A percentile compares a stretch with the other conserved stretches of the same genome.
phyloP scores from a whole-genome alignment of 1,140 invertebrate species.

The Arion vulgaris region DNA sequence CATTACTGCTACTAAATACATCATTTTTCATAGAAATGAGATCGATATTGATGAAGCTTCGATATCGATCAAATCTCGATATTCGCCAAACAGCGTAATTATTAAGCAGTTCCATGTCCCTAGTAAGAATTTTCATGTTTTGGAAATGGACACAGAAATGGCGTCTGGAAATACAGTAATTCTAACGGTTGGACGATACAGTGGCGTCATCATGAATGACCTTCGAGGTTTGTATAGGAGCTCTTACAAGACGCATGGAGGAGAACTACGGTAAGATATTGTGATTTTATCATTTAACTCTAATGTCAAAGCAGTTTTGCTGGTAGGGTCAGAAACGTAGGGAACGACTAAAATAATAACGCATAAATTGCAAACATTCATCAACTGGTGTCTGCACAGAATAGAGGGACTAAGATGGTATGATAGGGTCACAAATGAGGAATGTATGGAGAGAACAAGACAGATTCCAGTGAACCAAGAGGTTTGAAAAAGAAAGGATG shows the following conservation, averaged over 20 bases:
- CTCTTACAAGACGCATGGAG: slow-evolving; percentile 49
- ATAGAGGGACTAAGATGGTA: too few relatives aligned
- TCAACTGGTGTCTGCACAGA: too few relatives aligned
- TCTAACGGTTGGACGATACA: slow-evolving; percentile 46
- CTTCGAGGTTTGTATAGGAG: slow-evolving; percentile 57
- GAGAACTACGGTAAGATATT: slow-evolving; percentile 46
- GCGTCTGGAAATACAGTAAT: slow-evolving; percentile 37
- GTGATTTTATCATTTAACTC: too few relatives aligned
- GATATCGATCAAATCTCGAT: not conserved
- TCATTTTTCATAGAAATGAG: slow-evolving; percentile 51
- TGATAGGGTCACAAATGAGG: too few relatives aligned
- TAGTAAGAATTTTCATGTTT: slow-evolving; percentile 48
- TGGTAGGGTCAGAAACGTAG: too few relatives aligned
- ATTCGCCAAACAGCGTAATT: not conserved
- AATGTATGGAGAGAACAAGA: too few relatives aligned
- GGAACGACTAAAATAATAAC: too few relatives aligned
- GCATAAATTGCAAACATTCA: too few relatives aligned
- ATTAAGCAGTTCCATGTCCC: slow-evolving; percentile 37
- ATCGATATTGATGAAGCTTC: slow-evolving; percentile 11
- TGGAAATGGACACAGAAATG: slow-evolving; percentile 46
- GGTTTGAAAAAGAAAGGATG: too few relatives aligned
- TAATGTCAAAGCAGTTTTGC: too few relatives aligned
- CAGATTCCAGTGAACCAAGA: too few relatives aligned
- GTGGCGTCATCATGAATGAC: slow-evolving; percentile 46
- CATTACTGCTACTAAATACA: slow-evolving; percentile 45